A percentile compares a stretch with the other conserved stretches of the same genome.
Conservation (phyloP, 2,113 vertebrate species). For the Furnarius figulus region DNA sequence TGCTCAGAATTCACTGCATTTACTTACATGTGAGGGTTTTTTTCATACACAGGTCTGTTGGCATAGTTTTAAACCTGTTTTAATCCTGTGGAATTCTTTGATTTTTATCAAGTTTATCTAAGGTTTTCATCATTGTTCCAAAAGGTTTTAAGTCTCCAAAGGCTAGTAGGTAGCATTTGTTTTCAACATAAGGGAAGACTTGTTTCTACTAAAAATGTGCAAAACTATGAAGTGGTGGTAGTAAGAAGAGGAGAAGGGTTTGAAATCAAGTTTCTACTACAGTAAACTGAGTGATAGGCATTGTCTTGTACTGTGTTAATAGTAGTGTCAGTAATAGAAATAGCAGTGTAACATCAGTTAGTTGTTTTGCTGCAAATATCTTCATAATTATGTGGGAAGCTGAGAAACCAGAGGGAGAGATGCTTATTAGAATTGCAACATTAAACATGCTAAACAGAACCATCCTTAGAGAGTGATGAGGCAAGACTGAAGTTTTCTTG, state of each 20-base stretch:
- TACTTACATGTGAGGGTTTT: not conserved
- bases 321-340: not conserved
- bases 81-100: not conserved
- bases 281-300: not conserved
- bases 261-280: not conserved
- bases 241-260: not conserved
- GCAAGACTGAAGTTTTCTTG: constrained; percentile 39
- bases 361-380: constrained; percentile 4
- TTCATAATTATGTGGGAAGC: constrained; percentile 35
- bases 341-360: not conserved
- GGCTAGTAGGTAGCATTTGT: constrained; percentile 43
- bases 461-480: constrained; percentile 57
- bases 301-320: not conserved
- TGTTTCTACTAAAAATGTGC: not conserved
- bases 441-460: constrained; percentile 36
- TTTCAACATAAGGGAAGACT: not conserved
- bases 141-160: constrained; percentile 5
- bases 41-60: not conserved
- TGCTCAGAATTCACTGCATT: not conserved
- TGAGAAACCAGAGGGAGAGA: constrained; percentile 1
- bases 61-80: not conserved
- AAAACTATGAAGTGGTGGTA: not conserved
- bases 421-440: constrained; percentile 30
- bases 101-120: not conserved
- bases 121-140: not conserved